Base-by-base conservation (phyloP, 1,140 invertebrate genomes). In the Magallana ariakensis region DNA sequence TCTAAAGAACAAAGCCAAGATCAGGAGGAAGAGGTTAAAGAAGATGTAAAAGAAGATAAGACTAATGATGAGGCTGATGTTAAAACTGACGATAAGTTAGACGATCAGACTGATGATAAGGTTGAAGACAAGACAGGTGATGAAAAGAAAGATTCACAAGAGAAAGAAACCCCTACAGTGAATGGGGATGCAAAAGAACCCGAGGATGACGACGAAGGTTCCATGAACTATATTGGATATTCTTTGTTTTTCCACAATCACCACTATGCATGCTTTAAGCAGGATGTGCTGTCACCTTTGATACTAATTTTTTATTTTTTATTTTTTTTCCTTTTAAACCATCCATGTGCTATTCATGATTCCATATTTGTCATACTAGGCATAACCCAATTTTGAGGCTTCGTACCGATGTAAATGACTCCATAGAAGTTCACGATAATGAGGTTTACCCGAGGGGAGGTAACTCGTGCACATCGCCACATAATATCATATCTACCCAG, bases 151-250 rank as follows among this genome's bases (percentile, higher is more conserved):
- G 58, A 62, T 33, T 58, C 22, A 62, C 86, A 55, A 83, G 33
- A 75, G 22, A 26, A 75, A 11, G 66, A 9, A 22, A 54, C 62
- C 58, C 54, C 60, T 80, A 55, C 84, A 56, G 60, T 82, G 53
- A 85, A 62, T 16, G 86, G 60, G 46, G 89, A 80, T 80, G 57
- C 22, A 62, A 87, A 62, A 75, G 81, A 58, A 62, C 33, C 83
- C 55, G 86, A 83, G 54, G 80, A 70, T 60, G 84, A 85, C 16
- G 86, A 84, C 22, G 70, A 84, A 80, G 83, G 66, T 87, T 82
- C 80, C 53, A 16, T n/a, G 10, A 9, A 55, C 22, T 11, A 75
- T 26, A 26, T 75, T 75, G 22, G 22, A 26, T 26, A 10, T 26
- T 19, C n/a, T 62, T 26, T 46, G 33, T 75, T 11, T n/a, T 75